Percentiles rank a stretch among this genome's conserved stretches.
phyloP scores from a whole-genome alignment of 1,140 invertebrate species.

The Thaumatotibia leucotreta region DNA sequence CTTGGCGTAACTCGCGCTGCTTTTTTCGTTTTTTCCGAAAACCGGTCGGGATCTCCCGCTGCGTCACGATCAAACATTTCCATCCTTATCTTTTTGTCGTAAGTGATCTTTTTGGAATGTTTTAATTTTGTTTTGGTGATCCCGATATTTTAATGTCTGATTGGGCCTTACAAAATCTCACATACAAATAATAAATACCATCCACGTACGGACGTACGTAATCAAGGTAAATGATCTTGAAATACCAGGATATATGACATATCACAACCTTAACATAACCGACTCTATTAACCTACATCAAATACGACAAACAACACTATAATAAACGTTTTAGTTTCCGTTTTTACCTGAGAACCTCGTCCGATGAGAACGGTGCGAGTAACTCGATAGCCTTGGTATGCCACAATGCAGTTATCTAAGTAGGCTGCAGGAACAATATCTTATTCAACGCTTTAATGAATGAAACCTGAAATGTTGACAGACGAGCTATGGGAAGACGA shows the following conservation, averaged over 20 bases:
- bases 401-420: slow-evolving; percentile 37
- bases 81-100: slow-evolving; percentile 13
- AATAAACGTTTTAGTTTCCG: slow-evolving; percentile 2
- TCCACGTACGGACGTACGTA: not conserved
- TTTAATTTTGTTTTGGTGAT: not conserved
- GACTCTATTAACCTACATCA: slow-evolving; percentile 7
- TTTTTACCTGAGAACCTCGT: slow-evolving; percentile 6
- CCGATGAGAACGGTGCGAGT: slow-evolving; percentile 26
- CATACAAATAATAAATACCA: not conserved
- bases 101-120: slow-evolving; percentile 4
- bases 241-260: not conserved
- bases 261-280: not conserved
- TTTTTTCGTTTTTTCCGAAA: slow-evolving; percentile 30
- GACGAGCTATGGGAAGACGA: slow-evolving; percentile 1
- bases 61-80: slow-evolving; percentile 11
- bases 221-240: not conserved
- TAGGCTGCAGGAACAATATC: slow-evolving; percentile 38
- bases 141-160: not conserved
- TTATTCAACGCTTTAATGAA: slow-evolving; percentile 35
- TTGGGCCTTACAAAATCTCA: not conserved
- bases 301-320: not conserved
- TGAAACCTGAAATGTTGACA: slow-evolving; percentile 4
- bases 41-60: slow-evolving; percentile 12
- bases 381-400: slow-evolving; percentile 38
- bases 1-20: slow-evolving; percentile 23